Base-by-base conservation (phyloP, 2,888 invertebrate genomes). In the Mythimna albipuncta region DNA sequence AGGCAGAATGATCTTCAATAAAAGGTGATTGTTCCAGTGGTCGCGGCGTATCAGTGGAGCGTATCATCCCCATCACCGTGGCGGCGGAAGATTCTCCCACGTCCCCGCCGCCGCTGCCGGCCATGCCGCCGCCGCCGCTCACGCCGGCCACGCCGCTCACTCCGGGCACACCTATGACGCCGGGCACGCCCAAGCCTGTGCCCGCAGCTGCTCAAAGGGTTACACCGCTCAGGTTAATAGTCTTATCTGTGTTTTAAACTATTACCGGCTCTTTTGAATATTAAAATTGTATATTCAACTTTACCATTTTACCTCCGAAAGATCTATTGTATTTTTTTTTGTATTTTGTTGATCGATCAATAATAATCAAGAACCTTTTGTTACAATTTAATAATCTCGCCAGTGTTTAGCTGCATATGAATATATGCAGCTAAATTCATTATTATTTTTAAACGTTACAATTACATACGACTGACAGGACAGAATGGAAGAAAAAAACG, bases 31-130 rank as follows among this genome's bases (percentile, higher is more conserved):
- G 21, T 55, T 19, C 1, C n/a, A 74, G 76, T 4, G 75, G 54
- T 2, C 61, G 96, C 81, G 96, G 96, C 9, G 94, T 94, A 35
- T 96, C 96, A 0, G 96, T 96, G 89, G 96, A 96, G 89, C 95
- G 96, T 21, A 96, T 96, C 80, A 96, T 96, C 85, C 96, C 96
- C 0, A 96, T 96, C 85, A 93, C 93, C 50, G 90, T 96, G 91
- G 86, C 90, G 21, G 79, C 88, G 0, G 87, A 88, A 6, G 84
- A 85, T 9, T 77, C 88, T 3, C 84, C 85, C 26, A 77, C 89
- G 21, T 75, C 88, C 84, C 38, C 87, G 38, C 82, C 88, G 1
- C 82, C 86, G 11, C 84, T 89, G 55, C 80, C 85, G 32, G 85
- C 89, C 59, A 57, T 59, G 62, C 64, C 64, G 21, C 76, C 77